Base-by-base conservation (phyloP, 1,140 invertebrate species). In the Bemisia tabaci region DNA sequence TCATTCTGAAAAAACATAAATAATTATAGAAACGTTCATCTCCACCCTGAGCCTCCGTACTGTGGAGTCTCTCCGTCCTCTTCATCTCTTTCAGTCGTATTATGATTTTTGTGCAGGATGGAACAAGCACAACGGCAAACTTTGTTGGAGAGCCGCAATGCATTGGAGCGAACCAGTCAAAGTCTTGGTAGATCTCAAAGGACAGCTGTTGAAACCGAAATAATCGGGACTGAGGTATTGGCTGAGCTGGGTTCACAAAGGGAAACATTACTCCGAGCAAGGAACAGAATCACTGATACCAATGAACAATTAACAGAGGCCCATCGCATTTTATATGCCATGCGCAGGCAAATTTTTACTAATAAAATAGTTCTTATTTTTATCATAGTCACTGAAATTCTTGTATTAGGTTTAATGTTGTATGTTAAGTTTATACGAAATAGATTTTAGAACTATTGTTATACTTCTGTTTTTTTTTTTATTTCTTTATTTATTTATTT, bases 291-390 rank as follows among this genome's bases (percentile, higher is more conserved):
- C 26, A 48, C 48, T 5, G 63, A 65, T 1, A 65, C 63, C 11
- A 27, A 65, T 39, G 9, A 22, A 39, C 63, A 65, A 39, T 22
- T 65, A 2, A 39, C 26, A 22, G 48, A 48, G 48, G 27, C 63
- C 22, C 26, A 48, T 39, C 11, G 63, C 2, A 65, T 65, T 27
- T 22, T 65, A 12, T 39, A 27, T n/a, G 21, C 23, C 1, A 39
- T 65, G 22, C 27, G 63, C n/a, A 1, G 63, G 22, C 63, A 48
- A 33, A 48, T 65, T 2, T 65, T 65, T 23, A 39, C 23, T n/a
- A 65, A 65, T 48, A 65, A 65, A 33, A 23, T 65, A 39, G 22
- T 65, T n/a, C 27, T 65, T 2, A 39, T 65, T 27, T 22, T 65
- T 26, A 39, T 65, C 12, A 65, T 65, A n/a, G 2, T 65, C 9